Evolutionary conservation across 1,140 invertebrate genomes (phyloP), one percentile per base, ranked within the genome.

Genomic region (Drosophila rufa): DNA sequence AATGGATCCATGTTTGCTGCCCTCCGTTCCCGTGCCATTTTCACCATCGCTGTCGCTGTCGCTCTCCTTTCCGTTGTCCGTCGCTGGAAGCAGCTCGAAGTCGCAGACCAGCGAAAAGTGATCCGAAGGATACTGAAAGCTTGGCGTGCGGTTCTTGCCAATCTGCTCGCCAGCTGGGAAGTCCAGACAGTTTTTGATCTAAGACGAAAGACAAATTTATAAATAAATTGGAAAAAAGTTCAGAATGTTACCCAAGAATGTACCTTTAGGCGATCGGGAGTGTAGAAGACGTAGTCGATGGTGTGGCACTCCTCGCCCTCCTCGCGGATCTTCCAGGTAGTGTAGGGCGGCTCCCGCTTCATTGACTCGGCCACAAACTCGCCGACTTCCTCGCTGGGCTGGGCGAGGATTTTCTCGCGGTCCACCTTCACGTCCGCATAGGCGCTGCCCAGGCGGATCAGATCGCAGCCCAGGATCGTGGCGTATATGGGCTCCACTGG

Each of bases 251-350:
- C 0, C 38, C 38, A 5, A 42, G 14, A 6, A 36, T 19, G 0
- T 11, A 92, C 92, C 77, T 94, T 93, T 2, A 96, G 93, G 36
- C 93, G 91, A 43, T 94, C 92, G 67, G 93, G 93, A 2, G 94
- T 94, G 85, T 95, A 96, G 93, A 97, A 97, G 2, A 97, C 95
- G 92, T 97, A 97, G 92, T 97, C 96, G 50, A 97, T 95, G 2
- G 96, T 97, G 75, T 96, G 95, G 62, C 96, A 96, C 14, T 94
- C 93, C 91, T 97, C 96, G 3, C 95, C 95, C 75, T 96, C 95
- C 62, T 95, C 95, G 7, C 96, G 93, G 15, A 97, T 94, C 89
- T 97, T 97, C 96, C 96, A 97, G 0, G 96, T 97, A 0, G 96
- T 97, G 83, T 96, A 97, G 0, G 94, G 92, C 1, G 96, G 96